These are phyloP conservation scores for Neria commutata DNA, from an alignment of 2,888 invertebrate genomes.

Conservation along the genomic window DNA sequence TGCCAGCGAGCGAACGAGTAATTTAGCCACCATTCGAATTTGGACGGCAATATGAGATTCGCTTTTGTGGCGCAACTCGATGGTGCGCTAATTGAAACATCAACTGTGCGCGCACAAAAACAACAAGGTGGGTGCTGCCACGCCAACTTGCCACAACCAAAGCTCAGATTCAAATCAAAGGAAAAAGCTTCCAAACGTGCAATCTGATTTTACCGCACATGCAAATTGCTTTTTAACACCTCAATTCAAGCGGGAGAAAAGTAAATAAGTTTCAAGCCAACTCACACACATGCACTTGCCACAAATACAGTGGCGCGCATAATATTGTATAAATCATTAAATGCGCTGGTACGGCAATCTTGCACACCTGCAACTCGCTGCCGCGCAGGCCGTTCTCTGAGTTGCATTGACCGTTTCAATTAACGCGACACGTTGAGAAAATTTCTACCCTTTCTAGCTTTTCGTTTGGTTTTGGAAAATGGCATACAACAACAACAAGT, in stretches of 20 bases:
- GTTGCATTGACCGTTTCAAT: conserved; percentile 2
- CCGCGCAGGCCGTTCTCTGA: too few species aligned
- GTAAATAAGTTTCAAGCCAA: too few species aligned
- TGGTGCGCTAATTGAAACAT: conserved; percentile 1
- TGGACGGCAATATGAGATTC: too few species aligned
- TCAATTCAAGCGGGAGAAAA: not conserved
- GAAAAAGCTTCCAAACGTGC: not conserved
- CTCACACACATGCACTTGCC: not conserved
- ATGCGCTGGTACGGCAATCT: too few species aligned
- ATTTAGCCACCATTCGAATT: too few species aligned
- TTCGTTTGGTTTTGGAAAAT: too few species aligned
- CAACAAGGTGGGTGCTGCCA: not conserved
- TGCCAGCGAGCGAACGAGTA: too few species aligned
- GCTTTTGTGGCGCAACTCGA: too few species aligned
- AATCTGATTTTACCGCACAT: not conserved
- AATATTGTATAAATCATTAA: not conserved
- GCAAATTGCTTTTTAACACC: conserved; percentile 2
- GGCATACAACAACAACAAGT: too few species aligned
- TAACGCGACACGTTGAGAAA: not conserved
- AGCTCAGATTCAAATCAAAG: too few species aligned
- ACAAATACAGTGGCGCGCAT: not conserved
- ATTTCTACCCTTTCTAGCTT: not conserved
- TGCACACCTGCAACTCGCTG: too few species aligned
- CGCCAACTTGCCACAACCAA: too few species aligned
- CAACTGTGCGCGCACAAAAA: not conserved